These are phyloP conservation scores for Thalassophryne amazonica DNA, from an alignment of 2,797 vertebrate species.

Conservation along the genomic window DNA sequence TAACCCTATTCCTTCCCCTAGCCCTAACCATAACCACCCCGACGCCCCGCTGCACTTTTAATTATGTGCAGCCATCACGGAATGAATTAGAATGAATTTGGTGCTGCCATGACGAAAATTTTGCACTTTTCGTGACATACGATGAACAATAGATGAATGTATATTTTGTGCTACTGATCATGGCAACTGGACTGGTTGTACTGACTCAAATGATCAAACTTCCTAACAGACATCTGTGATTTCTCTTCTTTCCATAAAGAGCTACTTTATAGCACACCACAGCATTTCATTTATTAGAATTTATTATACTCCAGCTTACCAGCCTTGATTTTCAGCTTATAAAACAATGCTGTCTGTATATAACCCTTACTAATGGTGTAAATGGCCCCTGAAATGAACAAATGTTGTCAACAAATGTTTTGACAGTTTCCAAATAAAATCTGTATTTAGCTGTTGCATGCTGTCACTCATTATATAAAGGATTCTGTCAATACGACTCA, in stretches of 20 bases:
- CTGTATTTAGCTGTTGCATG: slow-evolving; percentile 55
- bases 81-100: no score
- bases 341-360: slow-evolving; percentile 27
- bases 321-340: slow-evolving; percentile 44
- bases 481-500: slow-evolving; percentile 37
- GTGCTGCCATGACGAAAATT: no score
- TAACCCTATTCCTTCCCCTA: no score
- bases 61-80: no score
- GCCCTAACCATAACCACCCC: no score
- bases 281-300: slow-evolving; percentile 44
- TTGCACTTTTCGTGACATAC: no score
- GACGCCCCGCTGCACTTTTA: no score
- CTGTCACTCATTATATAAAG: slow-evolving; percentile 61
- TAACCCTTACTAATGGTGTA: slow-evolving; percentile 35
- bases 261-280: slow-evolving; percentile 14
- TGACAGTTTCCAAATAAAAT: slow-evolving; percentile 63
- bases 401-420: slow-evolving; percentile 59
- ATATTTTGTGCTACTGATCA: no score
- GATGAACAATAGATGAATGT: no score
- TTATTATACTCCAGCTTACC: slow-evolving; percentile 30
- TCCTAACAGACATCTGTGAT: slow-evolving; percentile 61
- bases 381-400: slow-evolving; percentile 49
- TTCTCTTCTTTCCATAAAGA: slow-evolving; percentile 44
- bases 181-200: no score
- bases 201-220: slow-evolving; percentile 61